Conservation (phyloP, 2,113 vertebrate species). For the Actinemys pallida region DNA sequence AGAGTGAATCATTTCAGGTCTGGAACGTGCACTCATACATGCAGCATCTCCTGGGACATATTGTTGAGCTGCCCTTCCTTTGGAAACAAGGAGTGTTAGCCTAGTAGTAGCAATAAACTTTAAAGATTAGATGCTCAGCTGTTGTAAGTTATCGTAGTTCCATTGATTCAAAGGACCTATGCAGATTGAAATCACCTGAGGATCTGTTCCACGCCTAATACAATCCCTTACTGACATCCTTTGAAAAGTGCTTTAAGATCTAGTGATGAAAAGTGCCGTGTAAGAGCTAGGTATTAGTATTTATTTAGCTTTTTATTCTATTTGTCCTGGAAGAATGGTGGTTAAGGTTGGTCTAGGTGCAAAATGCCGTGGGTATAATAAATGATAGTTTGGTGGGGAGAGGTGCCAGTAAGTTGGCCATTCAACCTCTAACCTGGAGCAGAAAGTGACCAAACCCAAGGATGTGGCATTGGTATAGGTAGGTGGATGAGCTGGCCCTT, state of each 20-base stretch:
- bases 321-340: conserved; percentile 19
- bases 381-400: not conserved
- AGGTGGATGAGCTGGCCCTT: not conserved
- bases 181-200: not conserved
- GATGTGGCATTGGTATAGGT: not conserved
- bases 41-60: no score
- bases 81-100: conserved; percentile 24
- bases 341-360: conserved; percentile 30
- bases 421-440: not conserved
- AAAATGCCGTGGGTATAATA: conserved; percentile 39
- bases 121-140: conserved; percentile 37
- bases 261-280: no score
- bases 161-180: conserved; percentile 28
- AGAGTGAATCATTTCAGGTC: conserved; percentile 10
- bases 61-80: conserved; percentile 27
- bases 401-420: not conserved
- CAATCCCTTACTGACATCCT: not conserved
- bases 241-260: no score
- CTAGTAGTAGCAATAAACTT: conserved; percentile 32
- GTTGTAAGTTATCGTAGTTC: not conserved
- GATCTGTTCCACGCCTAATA: not conserved
- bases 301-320: not conserved
- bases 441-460: not conserved
- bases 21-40: conserved; percentile 19
- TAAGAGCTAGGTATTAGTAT: no score